phyloP scores from a whole-genome alignment of 2,888 invertebrate genomes.

The Aporophyla nigra region DNA sequence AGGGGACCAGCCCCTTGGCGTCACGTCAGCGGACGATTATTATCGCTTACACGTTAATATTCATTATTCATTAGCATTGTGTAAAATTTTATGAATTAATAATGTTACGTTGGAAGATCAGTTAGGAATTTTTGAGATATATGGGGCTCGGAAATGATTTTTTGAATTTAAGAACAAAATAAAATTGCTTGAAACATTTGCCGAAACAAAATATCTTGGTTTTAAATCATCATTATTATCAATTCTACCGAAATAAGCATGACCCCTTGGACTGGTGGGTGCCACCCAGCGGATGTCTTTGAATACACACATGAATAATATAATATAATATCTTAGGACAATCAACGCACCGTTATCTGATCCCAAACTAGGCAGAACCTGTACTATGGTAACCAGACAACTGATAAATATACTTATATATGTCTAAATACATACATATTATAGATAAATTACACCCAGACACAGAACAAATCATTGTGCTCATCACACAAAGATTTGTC shows the following conservation, averaged over 20 bases:
- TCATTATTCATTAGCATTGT: conserved; percentile 84
- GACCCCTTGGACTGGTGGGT: no score
- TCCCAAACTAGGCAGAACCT: no score
- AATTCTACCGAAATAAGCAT: no score
- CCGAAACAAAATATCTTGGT: neutral
- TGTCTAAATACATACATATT: no score
- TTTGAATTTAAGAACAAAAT: neutral
- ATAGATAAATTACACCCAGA: no score
- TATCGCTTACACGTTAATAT: conserved; percentile 83
- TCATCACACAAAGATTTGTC: no score
- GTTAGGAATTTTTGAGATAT: conserved; percentile 20
- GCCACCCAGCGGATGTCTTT: neutral
- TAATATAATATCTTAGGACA: no score
- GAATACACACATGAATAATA: no score
- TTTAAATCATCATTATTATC: neutral
- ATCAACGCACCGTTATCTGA: no score
- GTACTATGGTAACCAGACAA: no score
- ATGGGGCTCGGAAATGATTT: neutral
- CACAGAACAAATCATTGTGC: no score
- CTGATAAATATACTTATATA: no score
- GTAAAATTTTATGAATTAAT: conserved; percentile 62
- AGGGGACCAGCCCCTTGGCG: conserved; percentile 72
- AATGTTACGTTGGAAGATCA: conserved; percentile 36
- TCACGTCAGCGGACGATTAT: conserved; percentile 80
- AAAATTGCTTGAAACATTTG: neutral